Evolutionary conservation across 2,888 invertebrate species (phyloP).

Genomic region (Habrosyne pyritoides): DNA sequence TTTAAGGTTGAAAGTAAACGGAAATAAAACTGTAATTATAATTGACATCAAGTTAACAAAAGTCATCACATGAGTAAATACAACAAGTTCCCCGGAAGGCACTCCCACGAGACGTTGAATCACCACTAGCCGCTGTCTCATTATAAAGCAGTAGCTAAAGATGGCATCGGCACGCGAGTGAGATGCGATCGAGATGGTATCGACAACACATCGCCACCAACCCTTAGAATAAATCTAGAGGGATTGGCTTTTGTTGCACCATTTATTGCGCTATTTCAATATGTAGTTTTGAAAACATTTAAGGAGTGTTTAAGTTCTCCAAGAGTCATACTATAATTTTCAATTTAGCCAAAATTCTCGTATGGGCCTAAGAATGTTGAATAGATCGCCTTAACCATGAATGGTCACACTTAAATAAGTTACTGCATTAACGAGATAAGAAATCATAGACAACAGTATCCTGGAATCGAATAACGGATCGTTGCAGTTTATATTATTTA

Average conservation of each 20-base stretch:
- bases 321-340: no score
- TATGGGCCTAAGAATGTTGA: no score
- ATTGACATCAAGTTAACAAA: conserved; percentile 20
- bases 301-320: no score
- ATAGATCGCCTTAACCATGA: neutral
- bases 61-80: conserved; percentile 32
- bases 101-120: conserved; percentile 34
- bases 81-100: conserved; percentile 32
- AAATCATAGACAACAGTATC: neutral
- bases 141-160: conserved; percentile 57
- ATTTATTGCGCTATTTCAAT: conserved; percentile 16
- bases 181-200: conserved; percentile 70
- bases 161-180: conserved; percentile 75
- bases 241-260: conserved; percentile 32
- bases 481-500: neutral
- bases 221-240: conserved; percentile 40
- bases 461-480: neutral
- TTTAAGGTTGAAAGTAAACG: no score
- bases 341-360: no score
- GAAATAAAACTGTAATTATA: neutral
- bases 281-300: neutral
- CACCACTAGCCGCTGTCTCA: conserved; percentile 48
- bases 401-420: neutral
- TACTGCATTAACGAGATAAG: neutral
- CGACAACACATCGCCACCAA: conserved; percentile 45